These are phyloP conservation scores for Drosophila parabipectinata DNA, from an alignment of 1,140 invertebrate species.

Conservation along the genomic window DNA sequence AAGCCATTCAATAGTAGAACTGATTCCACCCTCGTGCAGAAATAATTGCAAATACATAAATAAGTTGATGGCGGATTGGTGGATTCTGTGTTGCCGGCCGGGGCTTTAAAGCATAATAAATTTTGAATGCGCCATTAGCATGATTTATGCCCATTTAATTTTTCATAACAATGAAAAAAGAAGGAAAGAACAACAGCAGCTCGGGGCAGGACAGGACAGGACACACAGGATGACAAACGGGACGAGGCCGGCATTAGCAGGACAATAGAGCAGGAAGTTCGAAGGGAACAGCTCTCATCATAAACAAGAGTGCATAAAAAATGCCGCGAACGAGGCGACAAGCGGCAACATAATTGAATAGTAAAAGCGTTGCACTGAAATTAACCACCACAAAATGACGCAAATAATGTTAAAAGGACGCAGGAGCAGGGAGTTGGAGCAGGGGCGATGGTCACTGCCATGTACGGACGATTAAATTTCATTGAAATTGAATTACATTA, in stretches of 20 bases:
- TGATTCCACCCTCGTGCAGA: constrained; percentile 26
- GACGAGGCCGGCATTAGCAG: constrained; percentile 63
- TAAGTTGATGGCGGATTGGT: constrained; percentile 59
- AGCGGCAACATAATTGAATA: constrained; percentile 77
- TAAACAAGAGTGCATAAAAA: constrained; percentile 77
- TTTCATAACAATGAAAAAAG: constrained; percentile 76
- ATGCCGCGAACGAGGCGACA: constrained; percentile 52
- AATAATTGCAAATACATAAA: constrained; percentile 71
- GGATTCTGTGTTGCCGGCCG: constrained; percentile 23
- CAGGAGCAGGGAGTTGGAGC: too few relatives aligned
- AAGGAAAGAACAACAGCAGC: constrained; percentile 31
- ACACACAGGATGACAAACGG: constrained; percentile 60
- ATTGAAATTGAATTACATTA: constrained; percentile 83
- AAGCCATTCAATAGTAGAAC: constrained; percentile 39
- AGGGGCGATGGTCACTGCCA: constrained; percentile 22
- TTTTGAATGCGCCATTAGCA: constrained; percentile 83
- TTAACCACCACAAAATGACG: constrained; percentile 82
- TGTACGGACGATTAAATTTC: constrained; percentile 81
- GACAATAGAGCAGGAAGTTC: constrained; percentile 49
- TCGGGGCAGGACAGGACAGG: constrained; percentile 23
- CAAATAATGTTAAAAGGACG: constrained; percentile 71
- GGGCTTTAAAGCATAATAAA: constrained; percentile 80
- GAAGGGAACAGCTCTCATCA: constrained; percentile 27
- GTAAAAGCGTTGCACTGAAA: constrained; percentile 80
- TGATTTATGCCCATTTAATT: constrained; percentile 83